Conservation (phyloP, 2,888 invertebrate species). For the Junonia oenone region DNA sequence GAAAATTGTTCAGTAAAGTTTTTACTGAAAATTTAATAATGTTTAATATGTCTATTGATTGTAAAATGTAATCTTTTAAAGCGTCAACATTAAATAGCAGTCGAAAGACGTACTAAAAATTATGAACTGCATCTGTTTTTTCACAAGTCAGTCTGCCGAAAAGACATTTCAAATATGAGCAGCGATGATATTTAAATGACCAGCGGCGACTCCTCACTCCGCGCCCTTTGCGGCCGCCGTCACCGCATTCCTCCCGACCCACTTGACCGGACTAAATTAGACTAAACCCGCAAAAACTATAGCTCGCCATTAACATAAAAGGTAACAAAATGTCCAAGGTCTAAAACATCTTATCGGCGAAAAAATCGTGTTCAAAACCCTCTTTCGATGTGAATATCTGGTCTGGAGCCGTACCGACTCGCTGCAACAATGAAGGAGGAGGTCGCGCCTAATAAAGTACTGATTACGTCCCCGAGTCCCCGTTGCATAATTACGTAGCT, state of each 20-base stretch:
- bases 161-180: conserved; percentile 40
- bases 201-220: conserved; percentile 23
- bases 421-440: background rate
- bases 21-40: background rate
- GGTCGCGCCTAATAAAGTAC: background rate
- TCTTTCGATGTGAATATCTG: background rate
- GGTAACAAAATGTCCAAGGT: background rate
- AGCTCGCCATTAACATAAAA: background rate
- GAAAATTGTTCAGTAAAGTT: background rate
- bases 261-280: conserved; percentile 5
- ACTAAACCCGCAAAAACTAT: conserved; percentile 4
- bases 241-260: conserved; percentile 14
- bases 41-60: background rate
- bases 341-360: background rate
- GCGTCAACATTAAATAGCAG: background rate
- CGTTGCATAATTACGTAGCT: conserved; percentile 15
- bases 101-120: background rate
- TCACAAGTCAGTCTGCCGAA: conserved; percentile 18
- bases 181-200: conserved; percentile 54
- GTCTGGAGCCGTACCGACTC: background rate
- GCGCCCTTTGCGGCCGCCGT: conserved; percentile 23
- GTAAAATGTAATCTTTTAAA: background rate
- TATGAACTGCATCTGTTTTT: background rate
- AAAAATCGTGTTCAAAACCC: background rate
- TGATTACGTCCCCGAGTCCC: background rate